These are phyloP conservation scores for Halcyon badia DNA, from an alignment of 2,797 vertebrate species.

Conservation along the genomic window DNA sequence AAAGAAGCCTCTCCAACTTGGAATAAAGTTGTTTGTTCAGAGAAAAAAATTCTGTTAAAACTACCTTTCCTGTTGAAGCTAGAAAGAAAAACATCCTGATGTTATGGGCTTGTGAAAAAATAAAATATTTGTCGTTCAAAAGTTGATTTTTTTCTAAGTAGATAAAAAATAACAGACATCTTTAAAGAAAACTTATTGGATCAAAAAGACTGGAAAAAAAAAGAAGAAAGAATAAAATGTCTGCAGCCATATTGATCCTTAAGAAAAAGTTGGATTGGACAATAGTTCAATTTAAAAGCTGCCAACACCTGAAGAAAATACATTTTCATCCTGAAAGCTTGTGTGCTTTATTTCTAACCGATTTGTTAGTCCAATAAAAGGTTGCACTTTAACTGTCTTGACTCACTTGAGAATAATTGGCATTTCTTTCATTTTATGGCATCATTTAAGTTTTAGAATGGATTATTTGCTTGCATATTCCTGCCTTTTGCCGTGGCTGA, in stretches of 20 bases:
- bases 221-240: slow-evolving; percentile 39
- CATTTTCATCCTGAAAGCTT: slow-evolving; percentile 62
- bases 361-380: slow-evolving; percentile 73
- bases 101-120: slow-evolving; percentile 22
- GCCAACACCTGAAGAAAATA: slow-evolving; percentile 67
- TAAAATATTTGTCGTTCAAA: slow-evolving; percentile 12
- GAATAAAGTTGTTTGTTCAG: not conserved
- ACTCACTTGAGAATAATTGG: slow-evolving; percentile 72
- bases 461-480: slow-evolving; percentile 72
- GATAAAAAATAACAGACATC: slow-evolving; percentile 10
- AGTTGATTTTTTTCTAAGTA: slow-evolving; percentile 17
- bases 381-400: slow-evolving; percentile 68
- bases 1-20: not conserved
- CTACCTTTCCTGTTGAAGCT: not conserved
- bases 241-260: slow-evolving; percentile 60
- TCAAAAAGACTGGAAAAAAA: slow-evolving; percentile 19
- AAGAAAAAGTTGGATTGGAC: slow-evolving; percentile 60
- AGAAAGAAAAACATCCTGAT: slow-evolving; percentile 30
- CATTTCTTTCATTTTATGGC: slow-evolving; percentile 72
- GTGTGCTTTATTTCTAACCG: slow-evolving; percentile 51
- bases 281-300: slow-evolving; percentile 70
- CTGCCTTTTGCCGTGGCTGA: slow-evolving; percentile 46
- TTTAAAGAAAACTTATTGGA: slow-evolving; percentile 57
- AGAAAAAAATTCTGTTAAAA: slow-evolving; percentile 16
- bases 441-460: slow-evolving; percentile 68